Conservation (phyloP, 2,888 invertebrate genomes). For the Physocephala rufipes region DNA sequence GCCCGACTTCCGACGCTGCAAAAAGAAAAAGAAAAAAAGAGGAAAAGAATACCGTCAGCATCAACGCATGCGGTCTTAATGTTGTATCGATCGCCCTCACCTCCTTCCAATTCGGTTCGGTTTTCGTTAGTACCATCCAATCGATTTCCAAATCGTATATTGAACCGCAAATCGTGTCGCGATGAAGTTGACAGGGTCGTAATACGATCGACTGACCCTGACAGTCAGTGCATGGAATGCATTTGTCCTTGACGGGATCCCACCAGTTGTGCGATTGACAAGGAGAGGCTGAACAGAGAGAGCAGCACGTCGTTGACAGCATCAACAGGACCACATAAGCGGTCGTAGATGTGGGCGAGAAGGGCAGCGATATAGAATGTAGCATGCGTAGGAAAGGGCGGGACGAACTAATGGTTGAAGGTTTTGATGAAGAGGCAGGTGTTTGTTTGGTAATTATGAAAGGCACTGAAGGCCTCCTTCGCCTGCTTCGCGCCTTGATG, state of each 20-base stretch:
- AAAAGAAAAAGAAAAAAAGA: not conserved
- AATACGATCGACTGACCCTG: slow-evolving; percentile 73
- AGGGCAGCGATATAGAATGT: slow-evolving; percentile 17
- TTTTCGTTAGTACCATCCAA: slow-evolving; percentile 69
- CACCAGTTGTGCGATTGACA: slow-evolving; percentile 75
- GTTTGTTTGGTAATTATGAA: not conserved
- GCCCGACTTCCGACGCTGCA: slow-evolving; percentile 62
- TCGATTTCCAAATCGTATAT: slow-evolving; percentile 73
- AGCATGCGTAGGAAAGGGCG: slow-evolving; percentile 23
- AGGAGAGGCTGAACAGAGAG: slow-evolving; percentile 59
- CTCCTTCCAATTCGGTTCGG: slow-evolving; percentile 66
- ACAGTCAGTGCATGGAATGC: slow-evolving; percentile 78
- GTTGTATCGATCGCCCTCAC: slow-evolving; percentile 47
- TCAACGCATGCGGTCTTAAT: not conserved
- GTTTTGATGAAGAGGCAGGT: slow-evolving; percentile 37
- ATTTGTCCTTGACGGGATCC: slow-evolving; percentile 72
- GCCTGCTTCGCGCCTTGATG: slow-evolving; percentile 40
- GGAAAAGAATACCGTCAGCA: not conserved
- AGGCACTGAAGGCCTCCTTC: slow-evolving; percentile 28
- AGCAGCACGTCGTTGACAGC: slow-evolving; percentile 59
- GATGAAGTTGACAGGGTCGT: slow-evolving; percentile 78
- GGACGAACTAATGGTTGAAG: slow-evolving; percentile 2
- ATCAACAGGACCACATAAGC: slow-evolving; percentile 53
- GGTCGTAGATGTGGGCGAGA: slow-evolving; percentile 40
- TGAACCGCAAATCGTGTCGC: slow-evolving; percentile 79